These are phyloP conservation scores for Ictalurus punctatus DNA, from an alignment of 2,113 vertebrate genomes.

Conservation along the genomic window DNA sequence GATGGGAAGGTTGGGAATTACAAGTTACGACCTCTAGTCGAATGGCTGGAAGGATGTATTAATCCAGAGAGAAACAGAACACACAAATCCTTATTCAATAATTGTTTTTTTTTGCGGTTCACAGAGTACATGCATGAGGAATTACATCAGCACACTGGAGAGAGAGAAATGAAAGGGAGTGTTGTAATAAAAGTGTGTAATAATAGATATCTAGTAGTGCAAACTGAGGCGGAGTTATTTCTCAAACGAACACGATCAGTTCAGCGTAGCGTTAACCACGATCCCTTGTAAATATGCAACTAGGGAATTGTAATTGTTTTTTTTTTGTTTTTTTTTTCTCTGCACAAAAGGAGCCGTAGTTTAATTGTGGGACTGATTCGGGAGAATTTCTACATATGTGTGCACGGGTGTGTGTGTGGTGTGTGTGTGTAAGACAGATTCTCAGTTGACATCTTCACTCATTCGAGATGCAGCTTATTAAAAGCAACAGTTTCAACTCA, in stretches of 20 bases:
- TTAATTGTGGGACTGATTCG: conserved; percentile 15
- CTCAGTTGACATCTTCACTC: conserved; percentile 34
- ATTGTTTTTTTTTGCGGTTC: background rate
- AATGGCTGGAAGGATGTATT: background rate
- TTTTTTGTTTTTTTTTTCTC: conserved; percentile 28
- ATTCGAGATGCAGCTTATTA: conserved; percentile 61
- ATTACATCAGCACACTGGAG: background rate
- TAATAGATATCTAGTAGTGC: conserved; percentile 26
- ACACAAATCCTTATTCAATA: conserved; percentile 33
- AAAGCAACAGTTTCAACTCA: conserved; percentile 47
- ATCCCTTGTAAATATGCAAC: conserved; percentile 41
- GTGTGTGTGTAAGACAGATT: conserved; percentile 45
- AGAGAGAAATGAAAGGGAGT: background rate
- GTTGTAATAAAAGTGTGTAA: conserved; percentile 17
- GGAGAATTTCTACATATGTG: background rate
- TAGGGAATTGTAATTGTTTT: conserved; percentile 41
- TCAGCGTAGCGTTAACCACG: conserved; percentile 22
- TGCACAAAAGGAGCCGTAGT: background rate
- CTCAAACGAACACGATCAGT: conserved; percentile 18
- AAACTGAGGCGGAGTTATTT: conserved; percentile 24
- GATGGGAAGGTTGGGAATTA: background rate
- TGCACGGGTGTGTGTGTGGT: background rate
- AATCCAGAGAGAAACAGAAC: background rate
- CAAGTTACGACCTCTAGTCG: background rate
- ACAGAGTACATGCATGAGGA: background rate